Percentiles rank a stretch among this genome's conserved stretches.
Evolutionary conservation across 1,140 invertebrate genomes (phyloP).

Genomic region (Drosophila lacertosa): DNA sequence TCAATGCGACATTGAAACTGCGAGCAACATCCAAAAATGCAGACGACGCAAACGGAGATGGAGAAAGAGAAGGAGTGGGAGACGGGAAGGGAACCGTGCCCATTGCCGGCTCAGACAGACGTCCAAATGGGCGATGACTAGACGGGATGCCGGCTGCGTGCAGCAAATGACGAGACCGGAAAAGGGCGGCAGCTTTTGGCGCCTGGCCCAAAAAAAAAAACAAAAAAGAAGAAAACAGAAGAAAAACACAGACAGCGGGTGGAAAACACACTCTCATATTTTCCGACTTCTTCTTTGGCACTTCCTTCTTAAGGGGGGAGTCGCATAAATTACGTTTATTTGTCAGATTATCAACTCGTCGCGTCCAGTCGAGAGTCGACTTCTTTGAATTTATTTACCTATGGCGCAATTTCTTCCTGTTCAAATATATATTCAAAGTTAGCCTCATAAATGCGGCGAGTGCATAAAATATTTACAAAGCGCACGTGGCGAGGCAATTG

Average conservation of each 20-base stretch:
- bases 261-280: neutral
- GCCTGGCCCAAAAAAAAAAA: slow-evolving; percentile 22
- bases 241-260: neutral
- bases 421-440: slow-evolving; percentile 17
- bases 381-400: neutral
- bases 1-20: slow-evolving; percentile 83
- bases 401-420: neutral
- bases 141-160: slow-evolving; percentile 40
- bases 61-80: no score
- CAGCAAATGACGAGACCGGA: slow-evolving; percentile 52
- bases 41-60: slow-evolving; percentile 22
- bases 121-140: slow-evolving; percentile 51
- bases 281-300: neutral
- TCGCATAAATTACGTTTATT: slow-evolving; percentile 77
- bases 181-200: slow-evolving; percentile 72
- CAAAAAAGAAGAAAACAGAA: slow-evolving; percentile 16
- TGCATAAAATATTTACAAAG: slow-evolving; percentile 38
- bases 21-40: slow-evolving; percentile 57
- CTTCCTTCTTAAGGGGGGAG: slow-evolving; percentile 2
- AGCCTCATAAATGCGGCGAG: slow-evolving; percentile 35
- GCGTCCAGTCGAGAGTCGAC: slow-evolving; percentile 14
- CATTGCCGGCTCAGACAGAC: slow-evolving; percentile 26
- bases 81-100: neutral
- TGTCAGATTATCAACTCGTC: slow-evolving; percentile 71
- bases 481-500: slow-evolving; percentile 19